Evolutionary conservation across 2,797 vertebrate species (phyloP).

Genomic region (Rachycentron canadum): DNA sequence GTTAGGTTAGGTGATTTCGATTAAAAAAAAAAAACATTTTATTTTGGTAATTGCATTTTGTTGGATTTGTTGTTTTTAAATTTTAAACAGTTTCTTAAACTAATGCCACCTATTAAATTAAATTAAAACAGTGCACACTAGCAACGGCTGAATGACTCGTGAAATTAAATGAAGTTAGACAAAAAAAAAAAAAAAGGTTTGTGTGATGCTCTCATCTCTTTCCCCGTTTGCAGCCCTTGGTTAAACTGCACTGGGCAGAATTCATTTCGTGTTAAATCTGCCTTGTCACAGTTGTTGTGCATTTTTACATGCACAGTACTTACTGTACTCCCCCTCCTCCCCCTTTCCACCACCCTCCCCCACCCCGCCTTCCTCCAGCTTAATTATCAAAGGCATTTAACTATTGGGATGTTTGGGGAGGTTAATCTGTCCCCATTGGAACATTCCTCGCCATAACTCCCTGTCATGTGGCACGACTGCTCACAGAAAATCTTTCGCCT

Average conservation of each 20-base stretch:
- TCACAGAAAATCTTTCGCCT: constrained; percentile 52
- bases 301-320: constrained; percentile 39
- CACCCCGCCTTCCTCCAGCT: constrained; percentile 10
- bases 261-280: constrained; percentile 24
- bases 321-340: constrained; percentile 53
- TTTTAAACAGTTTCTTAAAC: neutral
- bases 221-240: neutral
- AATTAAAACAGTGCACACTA: neutral
- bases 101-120: neutral
- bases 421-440: constrained; percentile 80
- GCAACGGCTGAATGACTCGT: neutral
- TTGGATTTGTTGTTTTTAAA: neutral
- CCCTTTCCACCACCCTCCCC: too few species aligned
- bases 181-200: neutral
- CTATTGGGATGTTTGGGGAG: constrained; percentile 71
- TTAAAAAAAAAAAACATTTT: neutral
- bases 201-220: neutral
- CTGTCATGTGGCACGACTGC: constrained; percentile 72
- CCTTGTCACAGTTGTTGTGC: constrained; percentile 37
- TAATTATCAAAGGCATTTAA: constrained; percentile 70
- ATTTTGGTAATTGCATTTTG: neutral
- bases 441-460: constrained; percentile 81
- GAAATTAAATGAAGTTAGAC: neutral
- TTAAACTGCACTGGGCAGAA: neutral
- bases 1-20: too few species aligned